phyloP scores from a whole-genome alignment of 2,113 vertebrate species.

The Saguinus imperator region DNA sequence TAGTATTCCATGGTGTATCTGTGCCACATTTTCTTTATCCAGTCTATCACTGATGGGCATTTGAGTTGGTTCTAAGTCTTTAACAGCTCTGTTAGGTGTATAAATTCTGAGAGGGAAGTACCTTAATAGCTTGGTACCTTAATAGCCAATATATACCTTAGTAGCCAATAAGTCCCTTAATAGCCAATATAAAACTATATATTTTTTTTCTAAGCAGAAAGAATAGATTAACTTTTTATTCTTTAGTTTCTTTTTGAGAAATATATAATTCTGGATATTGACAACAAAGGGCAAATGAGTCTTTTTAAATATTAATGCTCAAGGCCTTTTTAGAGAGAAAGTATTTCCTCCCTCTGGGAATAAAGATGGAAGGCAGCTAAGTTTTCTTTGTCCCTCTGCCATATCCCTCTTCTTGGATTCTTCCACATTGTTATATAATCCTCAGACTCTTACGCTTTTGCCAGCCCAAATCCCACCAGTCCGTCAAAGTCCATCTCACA shows the following conservation, averaged over 20 bases:
- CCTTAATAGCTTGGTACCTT: background rate
- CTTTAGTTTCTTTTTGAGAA: constrained; percentile 11
- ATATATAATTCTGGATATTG: background rate
- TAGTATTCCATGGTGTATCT: too few species aligned
- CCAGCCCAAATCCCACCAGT: background rate
- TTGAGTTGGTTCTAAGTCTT: too few species aligned
- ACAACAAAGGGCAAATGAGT: background rate
- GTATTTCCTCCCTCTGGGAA: background rate
- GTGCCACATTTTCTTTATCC: too few species aligned
- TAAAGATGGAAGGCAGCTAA: background rate
- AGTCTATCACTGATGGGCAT: too few species aligned
- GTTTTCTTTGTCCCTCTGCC: background rate
- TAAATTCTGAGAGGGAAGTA: background rate
- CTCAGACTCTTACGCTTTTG: background rate
- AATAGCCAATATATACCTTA: too few species aligned
- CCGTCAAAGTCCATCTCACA: background rate
- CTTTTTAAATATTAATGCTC: background rate
- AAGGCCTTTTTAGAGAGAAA: background rate
- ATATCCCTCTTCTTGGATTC: background rate
- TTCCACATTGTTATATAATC: background rate
- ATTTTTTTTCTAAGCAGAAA: background rate
- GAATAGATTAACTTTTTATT: background rate
- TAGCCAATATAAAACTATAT: background rate
- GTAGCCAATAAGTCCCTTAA: too few species aligned
- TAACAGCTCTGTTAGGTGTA: background rate